Percentiles rank a stretch among this genome's conserved stretches.
phyloP scores from a whole-genome alignment of 2,113 vertebrate genomes.

The Chunga burmeisteri region DNA sequence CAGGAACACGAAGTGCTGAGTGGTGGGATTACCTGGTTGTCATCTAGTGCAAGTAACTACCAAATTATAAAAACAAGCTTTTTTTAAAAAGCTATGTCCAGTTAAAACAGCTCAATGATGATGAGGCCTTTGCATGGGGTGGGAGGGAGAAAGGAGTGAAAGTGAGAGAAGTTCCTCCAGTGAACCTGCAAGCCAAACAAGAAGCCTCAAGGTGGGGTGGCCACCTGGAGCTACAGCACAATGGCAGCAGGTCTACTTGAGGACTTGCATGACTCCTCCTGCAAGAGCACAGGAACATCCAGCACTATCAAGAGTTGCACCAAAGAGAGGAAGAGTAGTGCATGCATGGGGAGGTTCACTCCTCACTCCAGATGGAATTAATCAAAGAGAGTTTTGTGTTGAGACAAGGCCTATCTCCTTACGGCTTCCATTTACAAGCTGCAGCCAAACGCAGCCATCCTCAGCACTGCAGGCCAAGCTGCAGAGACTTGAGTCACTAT shows the following conservation, averaged over 20 bases:
- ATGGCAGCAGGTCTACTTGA: neutral
- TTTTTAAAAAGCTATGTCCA: slow-evolving; percentile 1
- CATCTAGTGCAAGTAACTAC: slow-evolving; percentile 18
- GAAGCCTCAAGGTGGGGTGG: neutral
- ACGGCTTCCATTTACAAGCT: neutral
- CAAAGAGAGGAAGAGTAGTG: neutral
- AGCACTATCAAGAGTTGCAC: neutral
- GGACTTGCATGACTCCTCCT: neutral
- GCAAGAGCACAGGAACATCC: neutral
- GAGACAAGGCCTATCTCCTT: neutral
- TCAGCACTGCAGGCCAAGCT: neutral
- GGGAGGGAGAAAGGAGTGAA: neutral
- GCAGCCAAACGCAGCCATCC: neutral
- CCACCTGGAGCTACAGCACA: neutral
- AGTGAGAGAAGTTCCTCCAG: neutral
- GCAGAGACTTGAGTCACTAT: neutral
- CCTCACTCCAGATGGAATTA: neutral
- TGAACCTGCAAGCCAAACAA: neutral
- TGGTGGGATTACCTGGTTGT: neutral
- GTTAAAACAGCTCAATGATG: neutral
- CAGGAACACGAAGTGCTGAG: slow-evolving; percentile 37
- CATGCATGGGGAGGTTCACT: neutral
- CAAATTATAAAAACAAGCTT: neutral
- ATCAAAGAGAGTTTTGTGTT: neutral
- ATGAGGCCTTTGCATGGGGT: neutral